Evolutionary conservation across 2,797 vertebrate species (phyloP).

Genomic region (Eulemur albifrons): DNA sequence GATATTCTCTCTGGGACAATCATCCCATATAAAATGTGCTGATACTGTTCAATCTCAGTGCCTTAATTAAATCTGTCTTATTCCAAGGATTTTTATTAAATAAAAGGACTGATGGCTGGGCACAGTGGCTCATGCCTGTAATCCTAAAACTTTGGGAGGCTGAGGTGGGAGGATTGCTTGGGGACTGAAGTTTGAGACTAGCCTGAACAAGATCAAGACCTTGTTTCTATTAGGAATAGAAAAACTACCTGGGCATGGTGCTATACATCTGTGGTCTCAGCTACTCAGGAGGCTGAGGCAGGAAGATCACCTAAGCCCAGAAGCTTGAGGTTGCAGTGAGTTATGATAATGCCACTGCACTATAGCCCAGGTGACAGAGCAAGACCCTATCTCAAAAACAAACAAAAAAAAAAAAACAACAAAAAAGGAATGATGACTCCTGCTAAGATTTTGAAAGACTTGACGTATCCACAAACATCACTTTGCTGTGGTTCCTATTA

Average conservation of each 20-base stretch:
- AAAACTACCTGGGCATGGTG: not conserved
- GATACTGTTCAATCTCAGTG: conserved; percentile 52
- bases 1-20: conserved; percentile 68
- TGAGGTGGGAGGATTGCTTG: not conserved
- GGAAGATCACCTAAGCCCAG: not conserved
- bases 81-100: conserved; percentile 65
- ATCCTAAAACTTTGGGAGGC: not conserved
- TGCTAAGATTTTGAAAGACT: conserved; percentile 27
- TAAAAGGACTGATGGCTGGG: conserved; percentile 38
- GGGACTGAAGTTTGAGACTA: not conserved
- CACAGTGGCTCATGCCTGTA: not conserved
- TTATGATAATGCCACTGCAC: not conserved
- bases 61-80: conserved; percentile 65
- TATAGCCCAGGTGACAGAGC: too few relatives aligned
- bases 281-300: not conserved
- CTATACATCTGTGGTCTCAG: not conserved
- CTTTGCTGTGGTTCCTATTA: not conserved
- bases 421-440: conserved; percentile 33
- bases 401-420: not conserved
- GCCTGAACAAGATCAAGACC: not conserved
- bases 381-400: not conserved
- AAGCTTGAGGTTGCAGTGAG: not conserved
- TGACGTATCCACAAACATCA: not conserved
- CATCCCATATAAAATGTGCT: conserved; percentile 55
- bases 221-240: not conserved